Percentiles rank a stretch among this genome's conserved stretches.
Conservation (phyloP, 2,113 vertebrate genomes). For the Petrocephalus zakoni region DNA sequence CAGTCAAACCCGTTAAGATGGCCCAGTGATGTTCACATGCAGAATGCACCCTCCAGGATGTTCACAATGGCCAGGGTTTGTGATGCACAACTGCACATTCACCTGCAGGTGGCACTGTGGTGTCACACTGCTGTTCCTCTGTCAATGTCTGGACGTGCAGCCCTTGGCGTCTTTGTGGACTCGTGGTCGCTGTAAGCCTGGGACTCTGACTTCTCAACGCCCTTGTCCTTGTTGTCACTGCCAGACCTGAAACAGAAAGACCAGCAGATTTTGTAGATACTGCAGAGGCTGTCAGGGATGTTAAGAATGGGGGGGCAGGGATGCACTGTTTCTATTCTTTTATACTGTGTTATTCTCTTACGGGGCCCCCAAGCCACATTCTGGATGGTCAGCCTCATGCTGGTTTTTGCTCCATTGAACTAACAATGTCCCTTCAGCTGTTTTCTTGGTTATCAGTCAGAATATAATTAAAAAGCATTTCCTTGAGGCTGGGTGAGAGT, state of each 20-base stretch:
- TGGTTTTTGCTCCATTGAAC: neutral
- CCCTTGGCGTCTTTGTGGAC: constrained; percentile 54
- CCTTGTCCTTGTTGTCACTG: constrained; percentile 75
- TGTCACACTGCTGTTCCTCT: constrained; percentile 76
- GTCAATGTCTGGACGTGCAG: constrained; percentile 63
- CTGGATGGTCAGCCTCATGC: neutral
- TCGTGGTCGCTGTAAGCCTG: constrained; percentile 63
- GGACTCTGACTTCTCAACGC: constrained; percentile 64
- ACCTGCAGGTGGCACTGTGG: neutral
- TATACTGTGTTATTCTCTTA: neutral
- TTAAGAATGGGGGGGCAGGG: neutral
- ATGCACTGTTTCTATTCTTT: neutral
- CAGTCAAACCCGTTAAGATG: neutral
- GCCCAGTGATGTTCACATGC: neutral
- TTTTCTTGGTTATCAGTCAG: neutral
- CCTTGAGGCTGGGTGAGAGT: neutral
- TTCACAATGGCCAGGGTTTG: neutral
- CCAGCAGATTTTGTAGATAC: neutral
- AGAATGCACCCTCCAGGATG: neutral
- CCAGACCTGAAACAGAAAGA: constrained; percentile 58
- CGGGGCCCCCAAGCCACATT: neutral
- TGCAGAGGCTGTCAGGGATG: neutral
- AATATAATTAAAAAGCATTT: neutral
- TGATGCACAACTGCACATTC: neutral
- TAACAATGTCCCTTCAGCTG: neutral